Base-by-base conservation (phyloP, 2,113 vertebrate genomes). In the Phalacrocorax pelagicus region DNA sequence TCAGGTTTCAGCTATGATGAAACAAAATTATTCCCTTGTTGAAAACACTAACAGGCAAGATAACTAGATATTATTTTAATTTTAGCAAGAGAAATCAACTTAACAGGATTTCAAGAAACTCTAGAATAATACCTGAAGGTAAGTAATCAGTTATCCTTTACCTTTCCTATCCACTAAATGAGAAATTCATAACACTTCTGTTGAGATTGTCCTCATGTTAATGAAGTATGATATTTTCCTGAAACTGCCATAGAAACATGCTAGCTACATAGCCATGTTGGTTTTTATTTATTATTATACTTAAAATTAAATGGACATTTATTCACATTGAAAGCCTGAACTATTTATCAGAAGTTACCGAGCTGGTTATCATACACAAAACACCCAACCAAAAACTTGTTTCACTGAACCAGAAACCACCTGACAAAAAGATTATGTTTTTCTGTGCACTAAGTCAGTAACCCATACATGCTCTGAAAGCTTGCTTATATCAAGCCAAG, bases 401-500 rank as follows among this genome's bases (percentile, higher is more conserved):
- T 52, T 66, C 24, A 78, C 6, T 88, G 77, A 91, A 93, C 38
- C 51, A 83, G 55, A 94, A 95, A 62, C 49, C 67, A 92, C n/a
- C 70, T 86, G 72, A 94, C 52, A 86, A 88, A 74, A 66, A 72
- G 54, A 85, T 34, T n/a, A 23, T 72, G 42, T 46, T 86, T 69
- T 86, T 69, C 67, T 75, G 34, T 34, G 52, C 57, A 77, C 21
- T 30, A 63, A 80, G 67, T 38, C 88, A 93, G 74, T 79, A 90
- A 88, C 24, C 55, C 72, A 30, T 34, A 51, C 61, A 63, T 51
- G 67, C 44, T 80, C 66, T 67, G 47, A 84, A 91, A 91, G 47
- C 81, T 61, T 77, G 59, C 63, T 80, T 73, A 13, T 38, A 88
- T 66, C 75, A 94, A 86, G 94, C 75, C 86, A 96, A 96, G 62